Percentiles rank a stretch among this genome's conserved stretches.
Conservation (phyloP, 2,113 vertebrate species). For the Acrocephalus arundinaceus region DNA sequence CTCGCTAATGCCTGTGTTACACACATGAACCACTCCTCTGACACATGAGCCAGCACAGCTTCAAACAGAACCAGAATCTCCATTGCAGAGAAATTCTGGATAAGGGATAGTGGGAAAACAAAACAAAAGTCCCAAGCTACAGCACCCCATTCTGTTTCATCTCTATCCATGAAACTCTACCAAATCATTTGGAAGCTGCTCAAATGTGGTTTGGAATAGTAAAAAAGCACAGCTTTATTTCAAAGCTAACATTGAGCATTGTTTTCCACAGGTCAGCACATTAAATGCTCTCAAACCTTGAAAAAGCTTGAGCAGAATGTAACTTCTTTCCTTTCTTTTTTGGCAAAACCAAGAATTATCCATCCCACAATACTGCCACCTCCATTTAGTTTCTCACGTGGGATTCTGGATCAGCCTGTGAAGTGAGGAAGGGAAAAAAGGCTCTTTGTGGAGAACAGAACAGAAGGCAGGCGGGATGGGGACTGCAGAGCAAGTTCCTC, state of each 20-base stretch:
- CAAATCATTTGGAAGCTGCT: background rate
- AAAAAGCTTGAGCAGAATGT: background rate
- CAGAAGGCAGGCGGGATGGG: slow-evolving; percentile 39
- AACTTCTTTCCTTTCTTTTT: background rate
- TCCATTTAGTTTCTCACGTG: background rate
- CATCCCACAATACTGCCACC: background rate
- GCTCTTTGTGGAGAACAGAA: background rate
- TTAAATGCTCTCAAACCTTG: background rate
- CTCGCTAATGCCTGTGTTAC: background rate
- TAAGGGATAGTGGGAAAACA: background rate
- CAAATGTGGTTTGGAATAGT: background rate
- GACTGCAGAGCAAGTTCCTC: slow-evolving; percentile 25
- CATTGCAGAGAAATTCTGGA: background rate
- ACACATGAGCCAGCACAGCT: fast-evolving
- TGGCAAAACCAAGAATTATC: background rate
- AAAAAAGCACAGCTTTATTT: background rate
- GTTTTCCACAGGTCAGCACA: background rate
- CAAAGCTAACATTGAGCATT: background rate
- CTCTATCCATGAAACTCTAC: background rate
- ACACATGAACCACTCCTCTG: background rate
- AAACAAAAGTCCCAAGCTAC: background rate
- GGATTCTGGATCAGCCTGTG: background rate
- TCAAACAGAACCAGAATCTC: background rate
- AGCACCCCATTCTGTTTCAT: background rate
- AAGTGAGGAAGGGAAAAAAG: background rate